Conservation (phyloP, 2,113 vertebrate species). For the Limnothrissa miodon region DNA sequence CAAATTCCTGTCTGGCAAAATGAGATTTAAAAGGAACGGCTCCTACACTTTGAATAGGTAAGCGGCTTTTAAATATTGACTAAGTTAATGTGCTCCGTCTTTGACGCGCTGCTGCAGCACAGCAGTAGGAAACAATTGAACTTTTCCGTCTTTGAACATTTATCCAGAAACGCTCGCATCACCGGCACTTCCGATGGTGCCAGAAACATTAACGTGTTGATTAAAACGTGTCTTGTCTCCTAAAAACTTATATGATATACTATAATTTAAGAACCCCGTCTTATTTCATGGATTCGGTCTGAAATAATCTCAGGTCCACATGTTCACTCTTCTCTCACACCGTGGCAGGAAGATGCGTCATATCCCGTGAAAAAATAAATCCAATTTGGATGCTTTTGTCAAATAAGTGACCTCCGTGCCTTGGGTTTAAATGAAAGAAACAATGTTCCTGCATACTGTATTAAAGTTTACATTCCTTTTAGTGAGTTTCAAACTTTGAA, state of each 20-base stretch:
- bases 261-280: background rate
- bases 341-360: slow-evolving; percentile 15
- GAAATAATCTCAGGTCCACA: background rate
- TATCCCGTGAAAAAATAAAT: background rate
- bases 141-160: background rate
- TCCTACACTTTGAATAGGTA: slow-evolving; percentile 72
- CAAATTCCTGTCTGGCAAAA: slow-evolving; percentile 60
- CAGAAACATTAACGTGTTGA: background rate
- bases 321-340: background rate
- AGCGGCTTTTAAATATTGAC: slow-evolving; percentile 36
- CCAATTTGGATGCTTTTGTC: background rate
- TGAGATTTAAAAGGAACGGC: slow-evolving; percentile 69
- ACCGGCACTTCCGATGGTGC: background rate
- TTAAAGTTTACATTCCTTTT: background rate
- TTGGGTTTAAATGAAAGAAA: too few relatives aligned
- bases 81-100: background rate
- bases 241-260: background rate
- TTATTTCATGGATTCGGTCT: background rate
- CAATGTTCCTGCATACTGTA: too few relatives aligned
- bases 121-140: background rate
- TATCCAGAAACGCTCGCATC: background rate
- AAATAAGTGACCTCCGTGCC: background rate
- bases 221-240: background rate
- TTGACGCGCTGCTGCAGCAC: background rate
- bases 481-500: background rate